Evolutionary conservation across 1,140 invertebrate genomes (phyloP).

Genomic region (Zeugodacus cucurbitae): DNA sequence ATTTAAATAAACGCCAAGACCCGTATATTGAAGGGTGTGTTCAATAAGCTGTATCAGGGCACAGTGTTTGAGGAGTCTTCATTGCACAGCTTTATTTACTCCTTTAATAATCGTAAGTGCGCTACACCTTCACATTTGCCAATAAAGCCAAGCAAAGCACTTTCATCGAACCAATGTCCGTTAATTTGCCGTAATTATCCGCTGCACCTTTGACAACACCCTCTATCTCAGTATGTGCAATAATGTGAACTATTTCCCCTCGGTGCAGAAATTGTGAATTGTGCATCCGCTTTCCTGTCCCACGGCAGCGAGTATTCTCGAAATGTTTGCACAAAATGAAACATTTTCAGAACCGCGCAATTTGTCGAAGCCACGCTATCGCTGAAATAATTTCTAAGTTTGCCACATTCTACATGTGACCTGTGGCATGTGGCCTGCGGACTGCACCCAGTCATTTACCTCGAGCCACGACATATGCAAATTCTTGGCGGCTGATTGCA

Average conservation of each 20-base stretch:
- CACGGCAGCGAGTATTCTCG: neutral
- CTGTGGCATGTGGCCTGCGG: neutral
- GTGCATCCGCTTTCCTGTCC: neutral
- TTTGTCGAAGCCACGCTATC: neutral
- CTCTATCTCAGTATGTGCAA: neutral
- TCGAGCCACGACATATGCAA: constrained; percentile 14
- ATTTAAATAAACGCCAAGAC: neutral
- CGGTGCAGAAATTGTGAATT: neutral
- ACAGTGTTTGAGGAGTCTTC: neutral
- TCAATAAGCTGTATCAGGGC: neutral
- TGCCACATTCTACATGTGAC: neutral
- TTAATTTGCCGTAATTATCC: constrained; percentile 17
- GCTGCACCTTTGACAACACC: constrained; percentile 31
- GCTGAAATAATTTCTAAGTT: too few species aligned
- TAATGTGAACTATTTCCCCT: neutral
- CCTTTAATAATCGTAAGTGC: too few species aligned
- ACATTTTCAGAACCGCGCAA: neutral
- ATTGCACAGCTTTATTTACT: neutral
- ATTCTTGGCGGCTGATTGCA: constrained; percentile 6
- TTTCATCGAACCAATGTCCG: neutral
- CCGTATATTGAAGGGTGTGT: neutral
- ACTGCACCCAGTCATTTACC: neutral
- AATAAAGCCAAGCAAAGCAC: too few species aligned
- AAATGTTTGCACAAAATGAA: neutral
- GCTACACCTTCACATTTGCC: too few species aligned